Base-by-base conservation (phyloP, 2,888 invertebrate species). In the Odontocerum albicorne region DNA sequence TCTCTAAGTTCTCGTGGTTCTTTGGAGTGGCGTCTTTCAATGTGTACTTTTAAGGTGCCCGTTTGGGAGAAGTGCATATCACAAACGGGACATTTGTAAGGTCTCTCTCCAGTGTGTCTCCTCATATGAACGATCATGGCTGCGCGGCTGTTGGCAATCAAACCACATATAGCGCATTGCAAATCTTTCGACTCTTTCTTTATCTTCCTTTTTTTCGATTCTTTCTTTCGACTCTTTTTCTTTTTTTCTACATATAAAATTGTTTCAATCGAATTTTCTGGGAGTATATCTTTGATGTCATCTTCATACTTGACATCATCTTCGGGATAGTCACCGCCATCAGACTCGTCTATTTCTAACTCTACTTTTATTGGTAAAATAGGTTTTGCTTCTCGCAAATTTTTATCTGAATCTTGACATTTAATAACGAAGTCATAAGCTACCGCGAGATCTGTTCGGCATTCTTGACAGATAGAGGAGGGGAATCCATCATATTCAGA, bases 1-100 rank as follows among this genome's bases (percentile, higher is more conserved):
- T 76, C 75, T 0, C 76, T 75, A 0, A 77, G 76, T 7, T 68
- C 62, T 7, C 73, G 66, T 75, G 1, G 72, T 68, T 44, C 77
- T 65, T 49, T 75, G 0, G 77, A 74, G 60, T 78, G 78, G 8
- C 35, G 36, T 4, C 69, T 64, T 4, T 73, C 65, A 42, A 49
- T 16, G 49, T 60, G 78, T 1, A 77, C 68, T 32, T 73, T 74
- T 50, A 75, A 64, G 1, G 77, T 72, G 1, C 75, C 69, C 6
- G 72, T 65, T 16, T 60, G 60, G 21, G 60, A 12, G 40, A 58
- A 60, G 27, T 45, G 33, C 31, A 20, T 71, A 0, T 68, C 63
- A 43, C 78, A 78, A 39, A 65, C 72, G 0, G 70, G 65, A 59
- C 78, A 78, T 1, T 65, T 36, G 40, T 33, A 60, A 8, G 60